Evolutionary conservation across 2,888 invertebrate genomes (phyloP), one percentile per base, ranked within the genome.

Genomic region (Leptinotarsa peninsularis): DNA sequence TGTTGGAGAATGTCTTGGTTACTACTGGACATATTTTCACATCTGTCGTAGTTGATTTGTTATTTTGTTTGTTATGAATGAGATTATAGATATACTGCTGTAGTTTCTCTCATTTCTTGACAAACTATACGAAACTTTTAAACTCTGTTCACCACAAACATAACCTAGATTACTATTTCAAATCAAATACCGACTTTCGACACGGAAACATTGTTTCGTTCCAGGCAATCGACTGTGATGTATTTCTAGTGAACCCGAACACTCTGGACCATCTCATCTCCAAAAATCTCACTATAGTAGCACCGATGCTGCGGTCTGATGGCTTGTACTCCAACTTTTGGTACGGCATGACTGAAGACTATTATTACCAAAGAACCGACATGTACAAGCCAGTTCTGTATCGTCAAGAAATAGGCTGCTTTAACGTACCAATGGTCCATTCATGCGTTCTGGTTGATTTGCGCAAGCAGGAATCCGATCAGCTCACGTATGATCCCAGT

Each of bases 291-390:
- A 90, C 92, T 4, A 90, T 97, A 14, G 92, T 94, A 4, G 94
- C 97, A 0, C 98, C 98, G 0, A 93, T 98, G 93, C 89, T 98
- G 49, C 90, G 93, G 72, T 95, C 97, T 0, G 95, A 96, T 76
- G 95, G 95, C 17, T 88, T 95, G 54, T 98, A 98, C 87, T 96
- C 97, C 21, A 99, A 99, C 88, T 99, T 96, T 88, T 99, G 98
- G 98, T 95, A 95, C 82, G 98, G 95, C 4, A 97, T 98, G 95
- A 93, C 94, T 0, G 90, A 92, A 0, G 91, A 94, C 77, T 97
- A 94, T 86, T 95, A 98, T 86, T 96, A 96, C 85, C 88, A 91
- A 80, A 90, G 98, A 83, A 95, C 96, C 0, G 94, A 95, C 5
- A 93, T 95, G 66, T 99, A 98, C 86, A 92, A 94, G 82, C 92